Percentiles rank a stretch among this genome's conserved stretches.
phyloP scores from a whole-genome alignment of 2,113 vertebrate genomes.

The Corapipo altera region DNA sequence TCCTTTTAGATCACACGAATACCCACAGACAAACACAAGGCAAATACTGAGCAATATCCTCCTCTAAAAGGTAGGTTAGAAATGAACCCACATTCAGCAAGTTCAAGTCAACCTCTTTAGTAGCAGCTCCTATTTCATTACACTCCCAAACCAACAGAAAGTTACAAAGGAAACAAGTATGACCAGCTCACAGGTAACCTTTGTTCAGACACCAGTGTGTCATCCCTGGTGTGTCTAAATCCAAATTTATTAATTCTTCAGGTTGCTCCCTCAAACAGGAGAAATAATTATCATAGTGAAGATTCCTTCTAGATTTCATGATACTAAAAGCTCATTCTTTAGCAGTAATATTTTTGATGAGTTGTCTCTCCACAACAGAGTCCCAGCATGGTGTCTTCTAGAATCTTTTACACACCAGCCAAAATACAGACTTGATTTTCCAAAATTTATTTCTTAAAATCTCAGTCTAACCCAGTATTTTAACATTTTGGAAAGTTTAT shows the following conservation, averaged over 20 bases:
- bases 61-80: background rate
- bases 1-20: background rate
- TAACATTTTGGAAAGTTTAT: slow-evolving; percentile 53
- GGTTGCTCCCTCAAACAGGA: background rate
- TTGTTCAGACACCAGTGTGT: background rate
- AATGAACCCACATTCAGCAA: background rate
- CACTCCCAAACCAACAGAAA: background rate
- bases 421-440: slow-evolving; percentile 68
- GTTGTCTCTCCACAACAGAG: background rate
- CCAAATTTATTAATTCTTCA: background rate
- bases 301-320: background rate
- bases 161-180: background rate
- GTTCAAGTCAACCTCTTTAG: background rate
- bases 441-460: slow-evolving; percentile 53
- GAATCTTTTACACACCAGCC: slow-evolving; percentile 1
- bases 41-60: background rate
- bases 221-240: background rate
- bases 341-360: background rate
- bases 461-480: slow-evolving; percentile 51
- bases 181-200: background rate
- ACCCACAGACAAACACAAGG: background rate
- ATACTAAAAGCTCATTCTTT: background rate
- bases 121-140: background rate
- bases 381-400: background rate
- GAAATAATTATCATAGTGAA: background rate